Percentiles rank a stretch among this genome's conserved stretches.
Conservation (phyloP, 1,140 invertebrate species). For the Drosophila persimilis region DNA sequence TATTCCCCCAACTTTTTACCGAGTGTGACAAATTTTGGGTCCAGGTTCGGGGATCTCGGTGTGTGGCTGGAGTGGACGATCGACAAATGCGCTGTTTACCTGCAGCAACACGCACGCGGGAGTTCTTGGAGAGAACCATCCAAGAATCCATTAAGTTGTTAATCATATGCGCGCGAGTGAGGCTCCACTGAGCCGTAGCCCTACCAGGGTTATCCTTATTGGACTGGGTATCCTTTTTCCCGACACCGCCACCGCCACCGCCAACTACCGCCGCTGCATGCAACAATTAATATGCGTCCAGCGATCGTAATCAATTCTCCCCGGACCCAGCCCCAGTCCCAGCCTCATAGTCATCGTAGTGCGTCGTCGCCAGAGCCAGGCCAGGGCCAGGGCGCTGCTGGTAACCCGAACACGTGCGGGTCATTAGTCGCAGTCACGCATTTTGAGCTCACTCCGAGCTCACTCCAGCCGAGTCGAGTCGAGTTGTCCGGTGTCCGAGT, state of each 20-base stretch:
- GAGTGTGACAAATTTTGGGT: conserved; percentile 72
- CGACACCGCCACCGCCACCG: neutral
- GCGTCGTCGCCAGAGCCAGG: conserved; percentile 1
- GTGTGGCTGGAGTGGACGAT: conserved; percentile 58
- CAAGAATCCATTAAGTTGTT: conserved; percentile 74
- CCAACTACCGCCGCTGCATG: conserved; percentile 29
- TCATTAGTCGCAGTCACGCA: conserved; percentile 81
- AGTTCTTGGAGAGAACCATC: conserved; percentile 23
- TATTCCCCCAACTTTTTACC: neutral
- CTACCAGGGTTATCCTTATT: conserved; percentile 50
- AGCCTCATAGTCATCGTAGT: conserved; percentile 58
- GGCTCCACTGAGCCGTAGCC: conserved; percentile 32
- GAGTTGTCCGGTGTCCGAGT: conserved; percentile 28
- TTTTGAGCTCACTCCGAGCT: conserved; percentile 76
- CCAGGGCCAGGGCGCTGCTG: conserved; percentile 13
- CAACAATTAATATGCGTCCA: conserved; percentile 81
- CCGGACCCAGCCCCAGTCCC: conserved; percentile 12
- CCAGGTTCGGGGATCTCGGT: conserved; percentile 41
- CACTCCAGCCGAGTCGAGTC: conserved; percentile 16
- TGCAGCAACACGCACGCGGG: conserved; percentile 68
- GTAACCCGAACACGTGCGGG: conserved; percentile 75
- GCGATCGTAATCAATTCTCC: conserved; percentile 80
- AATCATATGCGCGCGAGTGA: conserved; percentile 70
- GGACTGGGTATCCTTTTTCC: neutral
- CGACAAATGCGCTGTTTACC: conserved; percentile 78